These are phyloP conservation scores for Diadegma fenestrale DNA, from an alignment of 2,888 invertebrate species.

Conservation along the genomic window DNA sequence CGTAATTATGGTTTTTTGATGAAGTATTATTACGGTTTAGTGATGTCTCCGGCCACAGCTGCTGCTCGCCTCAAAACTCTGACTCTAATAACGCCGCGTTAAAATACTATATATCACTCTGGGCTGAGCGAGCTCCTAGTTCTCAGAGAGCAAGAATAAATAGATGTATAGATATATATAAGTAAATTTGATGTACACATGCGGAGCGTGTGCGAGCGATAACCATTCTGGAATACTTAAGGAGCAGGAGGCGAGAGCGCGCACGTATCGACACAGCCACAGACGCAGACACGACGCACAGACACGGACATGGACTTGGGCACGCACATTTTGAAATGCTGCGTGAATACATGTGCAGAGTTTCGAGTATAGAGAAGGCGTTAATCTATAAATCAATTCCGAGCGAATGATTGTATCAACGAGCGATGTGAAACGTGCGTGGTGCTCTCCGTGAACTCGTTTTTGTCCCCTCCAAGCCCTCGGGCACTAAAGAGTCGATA, in stretches of 20 bases:
- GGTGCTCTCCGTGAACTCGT: slow-evolving; percentile 35
- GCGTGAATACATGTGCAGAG: background rate
- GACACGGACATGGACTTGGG: background rate
- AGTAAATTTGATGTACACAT: slow-evolving; percentile 13
- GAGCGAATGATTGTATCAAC: slow-evolving; percentile 64
- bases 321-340: slow-evolving; percentile 7
- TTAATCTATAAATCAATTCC: slow-evolving; percentile 68
- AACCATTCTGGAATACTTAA: slow-evolving; percentile 45
- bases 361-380: slow-evolving; percentile 53
- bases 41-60: slow-evolving; percentile 62
- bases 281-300: background rate
- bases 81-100: slow-evolving; percentile 67
- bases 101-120: slow-evolving; percentile 67
- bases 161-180: slow-evolving; percentile 21
- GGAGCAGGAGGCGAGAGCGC: slow-evolving; percentile 28
- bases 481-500: slow-evolving; percentile 43
- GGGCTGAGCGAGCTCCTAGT: slow-evolving; percentile 39
- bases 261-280: slow-evolving; percentile 20
- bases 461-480: background rate
- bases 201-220: slow-evolving; percentile 49
- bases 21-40: slow-evolving; percentile 51
- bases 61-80: slow-evolving; percentile 50
- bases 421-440: slow-evolving; percentile 59
- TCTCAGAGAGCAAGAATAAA: slow-evolving; percentile 55
- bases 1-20: slow-evolving; percentile 49